A percentile compares a stretch with the other conserved stretches of the same genome.
Conservation (phyloP, 2,797 vertebrate genomes). For the Phataginus tetradactyla region DNA sequence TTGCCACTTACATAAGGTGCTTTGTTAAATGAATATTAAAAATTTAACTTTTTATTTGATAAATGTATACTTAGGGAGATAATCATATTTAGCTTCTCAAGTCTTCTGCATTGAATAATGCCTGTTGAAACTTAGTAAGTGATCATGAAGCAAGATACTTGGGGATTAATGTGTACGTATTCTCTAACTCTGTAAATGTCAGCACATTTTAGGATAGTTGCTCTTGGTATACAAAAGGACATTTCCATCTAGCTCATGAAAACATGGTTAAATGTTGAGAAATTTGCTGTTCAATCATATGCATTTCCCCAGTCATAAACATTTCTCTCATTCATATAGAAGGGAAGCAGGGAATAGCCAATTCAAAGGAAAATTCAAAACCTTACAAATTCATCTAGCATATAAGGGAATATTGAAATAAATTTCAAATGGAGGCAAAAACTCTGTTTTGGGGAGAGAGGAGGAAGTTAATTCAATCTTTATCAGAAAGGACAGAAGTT, state of each 20-base stretch:
- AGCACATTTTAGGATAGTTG: background rate
- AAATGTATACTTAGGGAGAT: background rate
- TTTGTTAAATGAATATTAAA: background rate
- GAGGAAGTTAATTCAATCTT: background rate
- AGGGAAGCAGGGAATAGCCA: background rate
- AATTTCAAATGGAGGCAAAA: conserved; percentile 20
- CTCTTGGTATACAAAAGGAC: background rate
- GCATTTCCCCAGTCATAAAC: background rate
- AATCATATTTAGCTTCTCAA: background rate
- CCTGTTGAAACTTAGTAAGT: background rate
- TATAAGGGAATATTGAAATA: background rate
- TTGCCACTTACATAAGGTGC: background rate
- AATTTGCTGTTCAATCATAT: background rate
- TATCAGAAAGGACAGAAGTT: background rate
- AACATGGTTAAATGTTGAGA: background rate
- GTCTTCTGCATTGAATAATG: background rate
- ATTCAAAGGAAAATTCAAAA: background rate
- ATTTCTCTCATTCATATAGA: background rate
- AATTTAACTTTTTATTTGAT: background rate
- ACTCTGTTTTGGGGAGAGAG: background rate
- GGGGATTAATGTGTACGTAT: background rate
- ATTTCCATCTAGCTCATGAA: conserved; percentile 4
- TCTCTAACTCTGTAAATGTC: background rate
- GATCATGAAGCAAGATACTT: background rate
- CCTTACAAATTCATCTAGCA: background rate